These are phyloP conservation scores for Panagrolaimus sp. DNA, from an alignment of 1,140 invertebrate species.

Conservation along the genomic window DNA sequence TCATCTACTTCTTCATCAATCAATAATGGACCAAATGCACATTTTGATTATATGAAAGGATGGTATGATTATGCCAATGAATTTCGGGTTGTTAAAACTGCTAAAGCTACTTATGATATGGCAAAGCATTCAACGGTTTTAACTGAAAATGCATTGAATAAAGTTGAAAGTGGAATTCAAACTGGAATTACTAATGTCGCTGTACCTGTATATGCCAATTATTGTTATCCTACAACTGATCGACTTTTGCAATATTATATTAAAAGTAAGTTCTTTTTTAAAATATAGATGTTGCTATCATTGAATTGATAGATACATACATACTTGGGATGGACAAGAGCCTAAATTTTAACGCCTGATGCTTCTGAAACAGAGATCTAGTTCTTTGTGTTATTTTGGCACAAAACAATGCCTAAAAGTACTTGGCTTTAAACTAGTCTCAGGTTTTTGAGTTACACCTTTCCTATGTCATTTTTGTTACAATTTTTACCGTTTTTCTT, in stretches of 20 bases:
- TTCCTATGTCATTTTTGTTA: neutral
- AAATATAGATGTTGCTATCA: neutral
- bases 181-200: neutral
- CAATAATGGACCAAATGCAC: neutral
- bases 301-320: too few species aligned
- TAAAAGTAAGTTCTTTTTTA: neutral
- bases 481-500: neutral
- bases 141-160: neutral
- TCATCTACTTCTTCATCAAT: too few species aligned
- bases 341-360: too few species aligned
- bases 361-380: too few species aligned
- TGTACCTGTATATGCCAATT: neutral
- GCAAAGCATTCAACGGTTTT: neutral
- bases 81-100: neutral
- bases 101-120: neutral
- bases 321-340: too few species aligned
- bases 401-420: too few species aligned
- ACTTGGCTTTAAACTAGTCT: too few species aligned
- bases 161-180: neutral
- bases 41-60: neutral
- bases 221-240: constrained; percentile 1
- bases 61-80: constrained; percentile 10
- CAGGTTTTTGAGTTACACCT: too few species aligned
- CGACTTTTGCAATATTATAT: neutral
- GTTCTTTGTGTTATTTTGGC: too few species aligned